Base-by-base conservation (phyloP, 2,113 vertebrate genomes). In the Ictidomys tridecemlineatus region DNA sequence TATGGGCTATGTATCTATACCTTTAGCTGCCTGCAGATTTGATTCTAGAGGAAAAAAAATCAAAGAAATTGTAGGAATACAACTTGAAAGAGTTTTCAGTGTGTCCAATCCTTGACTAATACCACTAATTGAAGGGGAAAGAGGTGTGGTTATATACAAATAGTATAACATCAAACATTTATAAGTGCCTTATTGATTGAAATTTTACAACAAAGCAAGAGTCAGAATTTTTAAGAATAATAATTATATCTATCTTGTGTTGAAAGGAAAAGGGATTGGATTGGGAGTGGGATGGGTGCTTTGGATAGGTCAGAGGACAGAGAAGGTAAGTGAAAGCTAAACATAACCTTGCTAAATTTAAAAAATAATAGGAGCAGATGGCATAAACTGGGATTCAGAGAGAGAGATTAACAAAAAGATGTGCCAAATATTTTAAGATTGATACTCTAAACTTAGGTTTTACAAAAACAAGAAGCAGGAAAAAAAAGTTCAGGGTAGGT, bases 151-250 rank as follows among this genome's bases (percentile, higher is more conserved):
- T 73, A 78, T 53, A 45, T 51, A 26, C 9, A 89, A 89, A 92
- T 85, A 74, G 45, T 10, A 1, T 56, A 87, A 11, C 34, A 82
- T 83, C n/a, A 93, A 89, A 82, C 34, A 89, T 20, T 58, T 91
- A 26, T 51, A 94, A 90, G 89, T 87, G 20, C 70, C 39, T 45
- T 53, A 85, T 78, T 32, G 16, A 51, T 61, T 39, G 10, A 67
- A 86, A 67, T 53, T 73, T 91, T 4, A 83, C 89, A 72, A 92
- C 83, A 65, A 1, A 37, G 12, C n/a, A 77, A 26, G n/a, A 78
- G 5, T 96, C 28, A 76, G 18, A 73, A 34, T 67, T 91, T 95
- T 83, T 8, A 53, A 95, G 20, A 88, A 84, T 42, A 88, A 42
- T n/a, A 39, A 78, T 32, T 34, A 3, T 16, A 67, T 42, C 37